phyloP scores from a whole-genome alignment of 2,888 invertebrate species.

The Lasioglossum pauxillum region DNA sequence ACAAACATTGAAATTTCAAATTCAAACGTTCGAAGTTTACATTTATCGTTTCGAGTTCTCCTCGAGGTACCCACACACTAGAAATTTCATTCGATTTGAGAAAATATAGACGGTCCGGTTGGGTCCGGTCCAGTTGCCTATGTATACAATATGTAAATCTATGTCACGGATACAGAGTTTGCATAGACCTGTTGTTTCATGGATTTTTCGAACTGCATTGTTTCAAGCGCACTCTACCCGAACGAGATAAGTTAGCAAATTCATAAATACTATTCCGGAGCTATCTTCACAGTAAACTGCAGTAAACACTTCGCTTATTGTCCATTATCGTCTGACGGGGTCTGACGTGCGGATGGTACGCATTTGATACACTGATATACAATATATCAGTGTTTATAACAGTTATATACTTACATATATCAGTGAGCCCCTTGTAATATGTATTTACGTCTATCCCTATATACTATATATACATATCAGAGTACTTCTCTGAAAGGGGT shows the following conservation, averaged over 20 bases:
- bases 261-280: neutral
- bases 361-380: too few relatives aligned
- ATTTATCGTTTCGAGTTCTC: neutral
- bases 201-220: neutral
- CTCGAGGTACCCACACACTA: neutral
- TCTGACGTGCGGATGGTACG: too few relatives aligned
- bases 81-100: neutral
- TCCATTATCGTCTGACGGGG: too few relatives aligned
- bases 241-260: neutral
- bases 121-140: neutral
- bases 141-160: neutral
- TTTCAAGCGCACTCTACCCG: neutral
- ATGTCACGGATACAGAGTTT: neutral
- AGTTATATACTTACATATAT: too few relatives aligned
- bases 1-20: neutral
- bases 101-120: neutral
- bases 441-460: too few relatives aligned
- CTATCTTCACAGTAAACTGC: too few relatives aligned
- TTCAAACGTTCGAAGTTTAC: neutral
- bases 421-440: too few relatives aligned
- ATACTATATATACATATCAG: too few relatives aligned
- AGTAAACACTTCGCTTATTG: neutral
- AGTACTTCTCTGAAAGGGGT: too few relatives aligned
- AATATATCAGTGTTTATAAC: too few relatives aligned
- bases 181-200: neutral